Conservation (phyloP, 2,113 vertebrate species). For the Geococcyx californianus region DNA sequence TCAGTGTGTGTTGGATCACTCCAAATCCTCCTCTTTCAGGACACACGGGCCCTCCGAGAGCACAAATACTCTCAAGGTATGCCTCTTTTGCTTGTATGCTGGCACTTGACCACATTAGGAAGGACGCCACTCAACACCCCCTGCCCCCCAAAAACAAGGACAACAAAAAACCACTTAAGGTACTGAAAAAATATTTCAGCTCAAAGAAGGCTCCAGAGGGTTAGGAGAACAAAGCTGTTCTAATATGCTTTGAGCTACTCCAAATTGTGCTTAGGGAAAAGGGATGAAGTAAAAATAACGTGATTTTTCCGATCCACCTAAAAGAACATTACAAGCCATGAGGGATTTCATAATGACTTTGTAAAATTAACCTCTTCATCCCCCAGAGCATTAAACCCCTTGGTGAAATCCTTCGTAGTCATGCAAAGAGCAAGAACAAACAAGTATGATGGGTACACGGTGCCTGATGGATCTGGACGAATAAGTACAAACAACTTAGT, state of each 20-base stretch:
- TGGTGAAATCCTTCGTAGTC: background rate
- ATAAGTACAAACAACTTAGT: background rate
- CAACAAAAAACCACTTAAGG: background rate
- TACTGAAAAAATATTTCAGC: background rate
- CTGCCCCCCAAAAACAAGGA: background rate
- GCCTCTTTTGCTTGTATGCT: background rate
- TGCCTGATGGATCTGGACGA: background rate
- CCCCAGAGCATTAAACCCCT: background rate
- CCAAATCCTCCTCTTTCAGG: background rate
- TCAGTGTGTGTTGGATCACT: fast-evolving
- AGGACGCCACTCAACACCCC: background rate
- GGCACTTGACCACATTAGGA: background rate
- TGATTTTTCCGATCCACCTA: background rate
- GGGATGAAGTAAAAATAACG: background rate
- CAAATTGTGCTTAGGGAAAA: background rate
- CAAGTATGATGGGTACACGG: too few species aligned
- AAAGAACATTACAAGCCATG: background rate
- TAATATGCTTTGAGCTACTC: background rate
- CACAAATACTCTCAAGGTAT: background rate
- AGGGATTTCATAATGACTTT: background rate
- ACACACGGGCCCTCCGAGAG: background rate
- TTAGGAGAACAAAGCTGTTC: background rate
- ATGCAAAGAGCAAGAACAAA: background rate
- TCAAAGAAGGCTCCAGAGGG: background rate
- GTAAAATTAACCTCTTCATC: background rate